Conservation (phyloP, 2,113 vertebrate genomes). For the Engystomops pustulosus region DNA sequence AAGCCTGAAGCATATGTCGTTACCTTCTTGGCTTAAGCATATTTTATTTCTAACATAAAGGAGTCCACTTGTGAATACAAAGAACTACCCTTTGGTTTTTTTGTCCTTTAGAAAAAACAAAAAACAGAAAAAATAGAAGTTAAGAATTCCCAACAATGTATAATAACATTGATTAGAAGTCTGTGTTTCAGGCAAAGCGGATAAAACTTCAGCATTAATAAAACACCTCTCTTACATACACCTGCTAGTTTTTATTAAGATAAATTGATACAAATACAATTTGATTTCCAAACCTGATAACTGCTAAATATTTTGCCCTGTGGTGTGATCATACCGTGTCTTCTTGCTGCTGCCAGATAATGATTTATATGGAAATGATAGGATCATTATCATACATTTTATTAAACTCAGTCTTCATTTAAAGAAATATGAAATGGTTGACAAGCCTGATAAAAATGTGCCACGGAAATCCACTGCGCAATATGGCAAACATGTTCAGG, state of each 20-base stretch:
- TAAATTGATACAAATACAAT: neutral
- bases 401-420: neutral
- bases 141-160: neutral
- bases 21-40: neutral
- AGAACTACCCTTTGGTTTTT: neutral
- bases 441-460: too few species aligned
- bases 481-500: neutral
- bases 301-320: neutral
- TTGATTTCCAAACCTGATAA: neutral
- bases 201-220: neutral
- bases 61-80: slow-evolving; percentile 1
- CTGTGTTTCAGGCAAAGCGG: neutral
- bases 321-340: neutral
- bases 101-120: neutral
- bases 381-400: neutral
- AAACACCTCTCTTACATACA: neutral
- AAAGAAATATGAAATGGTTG: too few species aligned
- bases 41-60: neutral
- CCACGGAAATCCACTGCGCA: too few species aligned
- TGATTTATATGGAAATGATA: neutral
- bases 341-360: neutral
- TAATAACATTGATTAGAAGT: neutral
- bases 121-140: too few species aligned
- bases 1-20: neutral
- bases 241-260: neutral